Evolutionary conservation across 2,113 vertebrate genomes (phyloP).

Genomic region (Sclerurus mexicanus): DNA sequence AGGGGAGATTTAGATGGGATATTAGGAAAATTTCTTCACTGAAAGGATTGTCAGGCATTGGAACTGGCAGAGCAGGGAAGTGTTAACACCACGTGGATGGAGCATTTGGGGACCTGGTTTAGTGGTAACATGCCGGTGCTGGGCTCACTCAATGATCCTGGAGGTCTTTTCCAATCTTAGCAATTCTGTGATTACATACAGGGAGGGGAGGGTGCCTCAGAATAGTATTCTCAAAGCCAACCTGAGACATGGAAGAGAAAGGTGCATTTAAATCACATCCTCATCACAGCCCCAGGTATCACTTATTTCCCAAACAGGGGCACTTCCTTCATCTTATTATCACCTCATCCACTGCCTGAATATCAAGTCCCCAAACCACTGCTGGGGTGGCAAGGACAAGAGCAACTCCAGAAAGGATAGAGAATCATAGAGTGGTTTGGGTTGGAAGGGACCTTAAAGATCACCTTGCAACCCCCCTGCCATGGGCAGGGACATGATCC

Average conservation of each 20-base stretch:
- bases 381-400: neutral
- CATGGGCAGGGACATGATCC: neutral
- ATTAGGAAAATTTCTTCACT: neutral
- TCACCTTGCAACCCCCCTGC: neutral
- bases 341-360: neutral
- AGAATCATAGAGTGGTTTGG: neutral
- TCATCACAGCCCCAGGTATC: neutral
- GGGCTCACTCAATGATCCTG: neutral
- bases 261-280: neutral
- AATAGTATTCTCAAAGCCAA: neutral
- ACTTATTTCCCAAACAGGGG: neutral
- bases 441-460: neutral
- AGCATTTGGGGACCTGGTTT: neutral
- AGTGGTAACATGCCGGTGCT: neutral
- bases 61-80: neutral
- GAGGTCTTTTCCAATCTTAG: neutral
- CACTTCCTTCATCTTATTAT: neutral
- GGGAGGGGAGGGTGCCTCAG: neutral
- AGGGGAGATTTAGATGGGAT: neutral
- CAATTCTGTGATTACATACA: neutral
- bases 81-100: neutral
- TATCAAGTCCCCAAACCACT: neutral
- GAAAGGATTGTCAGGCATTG: neutral
- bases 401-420: neutral
- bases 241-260: neutral